A percentile compares a stretch with the other conserved stretches of the same genome.
phyloP scores from a whole-genome alignment of 1,140 invertebrate species.

The Paraescarpia echinospica region DNA sequence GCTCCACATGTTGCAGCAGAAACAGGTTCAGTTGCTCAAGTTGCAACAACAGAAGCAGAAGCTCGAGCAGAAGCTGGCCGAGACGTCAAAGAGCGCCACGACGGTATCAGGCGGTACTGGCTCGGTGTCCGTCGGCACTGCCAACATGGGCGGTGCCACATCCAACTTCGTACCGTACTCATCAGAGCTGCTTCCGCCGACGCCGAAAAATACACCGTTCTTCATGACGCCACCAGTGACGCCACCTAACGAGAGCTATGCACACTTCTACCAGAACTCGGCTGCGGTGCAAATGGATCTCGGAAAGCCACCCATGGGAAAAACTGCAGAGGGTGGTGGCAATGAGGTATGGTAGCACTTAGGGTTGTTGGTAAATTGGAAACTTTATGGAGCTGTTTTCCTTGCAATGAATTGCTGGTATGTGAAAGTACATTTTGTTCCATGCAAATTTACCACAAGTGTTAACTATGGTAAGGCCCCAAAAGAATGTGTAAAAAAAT shows the following conservation, averaged over 20 bases:
- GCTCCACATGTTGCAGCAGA: slow-evolving; percentile 29
- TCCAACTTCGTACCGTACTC: background rate
- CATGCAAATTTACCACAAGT: too few species aligned
- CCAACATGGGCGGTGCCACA: background rate
- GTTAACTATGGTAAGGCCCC: too few species aligned
- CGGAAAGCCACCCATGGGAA: slow-evolving; percentile 27
- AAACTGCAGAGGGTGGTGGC: slow-evolving; percentile 18
- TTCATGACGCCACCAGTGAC: slow-evolving; percentile 51
- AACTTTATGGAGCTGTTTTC: background rate
- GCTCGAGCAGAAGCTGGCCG: slow-evolving; percentile 40
- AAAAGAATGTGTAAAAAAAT: too few species aligned
- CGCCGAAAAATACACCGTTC: slow-evolving; percentile 50
- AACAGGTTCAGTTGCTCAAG: slow-evolving; percentile 30
- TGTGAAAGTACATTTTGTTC: too few species aligned
- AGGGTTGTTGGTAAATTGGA: background rate
- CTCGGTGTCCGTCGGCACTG: slow-evolving; percentile 15
- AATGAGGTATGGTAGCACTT: background rate
- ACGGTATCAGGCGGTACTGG: slow-evolving; percentile 26
- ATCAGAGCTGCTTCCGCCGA: slow-evolving; percentile 41
- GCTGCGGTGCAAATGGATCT: slow-evolving; percentile 12
- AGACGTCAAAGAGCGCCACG: slow-evolving; percentile 37
- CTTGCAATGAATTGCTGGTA: background rate
- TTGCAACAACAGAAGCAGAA: slow-evolving; percentile 37
- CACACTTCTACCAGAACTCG: background rate
- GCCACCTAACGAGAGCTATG: slow-evolving; percentile 44